Evolutionary conservation across 1,140 invertebrate genomes (phyloP).

Genomic region (Brachionus calyciflorus): DNA sequence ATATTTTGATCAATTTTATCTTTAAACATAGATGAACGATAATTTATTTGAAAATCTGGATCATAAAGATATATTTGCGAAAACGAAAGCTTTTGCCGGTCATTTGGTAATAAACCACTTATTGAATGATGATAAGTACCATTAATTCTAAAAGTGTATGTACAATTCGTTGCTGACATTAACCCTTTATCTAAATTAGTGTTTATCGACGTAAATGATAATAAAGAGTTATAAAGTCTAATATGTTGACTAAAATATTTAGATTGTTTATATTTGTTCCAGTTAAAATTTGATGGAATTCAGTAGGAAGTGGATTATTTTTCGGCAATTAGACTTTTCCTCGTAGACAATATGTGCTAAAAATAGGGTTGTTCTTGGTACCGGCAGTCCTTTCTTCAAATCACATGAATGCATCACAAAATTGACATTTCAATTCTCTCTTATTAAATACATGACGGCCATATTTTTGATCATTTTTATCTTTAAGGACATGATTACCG

Average conservation of each 20-base stretch:
- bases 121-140: background rate
- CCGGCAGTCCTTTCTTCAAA: background rate
- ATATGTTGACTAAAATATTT: background rate
- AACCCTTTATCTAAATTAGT: background rate
- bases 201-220: slow-evolving; percentile 8
- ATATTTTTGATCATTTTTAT: background rate
- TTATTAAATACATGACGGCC: background rate
- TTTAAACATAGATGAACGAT: background rate
- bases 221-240: background rate
- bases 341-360: background rate
- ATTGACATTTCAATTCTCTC: background rate
- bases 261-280: background rate
- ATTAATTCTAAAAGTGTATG: slow-evolving; percentile 12
- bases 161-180: background rate
- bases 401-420: slow-evolving; percentile 1
- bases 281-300: slow-evolving; percentile 1
- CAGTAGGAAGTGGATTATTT: background rate
- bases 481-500: background rate
- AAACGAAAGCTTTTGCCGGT: background rate
- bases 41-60: slow-evolving; percentile 3
- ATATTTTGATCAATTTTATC: background rate
- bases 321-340: background rate
- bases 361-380: background rate
- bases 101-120: background rate
- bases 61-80: slow-evolving; percentile 25